Conservation (phyloP, 1,140 invertebrate genomes). For the Bombyx mandarina region DNA sequence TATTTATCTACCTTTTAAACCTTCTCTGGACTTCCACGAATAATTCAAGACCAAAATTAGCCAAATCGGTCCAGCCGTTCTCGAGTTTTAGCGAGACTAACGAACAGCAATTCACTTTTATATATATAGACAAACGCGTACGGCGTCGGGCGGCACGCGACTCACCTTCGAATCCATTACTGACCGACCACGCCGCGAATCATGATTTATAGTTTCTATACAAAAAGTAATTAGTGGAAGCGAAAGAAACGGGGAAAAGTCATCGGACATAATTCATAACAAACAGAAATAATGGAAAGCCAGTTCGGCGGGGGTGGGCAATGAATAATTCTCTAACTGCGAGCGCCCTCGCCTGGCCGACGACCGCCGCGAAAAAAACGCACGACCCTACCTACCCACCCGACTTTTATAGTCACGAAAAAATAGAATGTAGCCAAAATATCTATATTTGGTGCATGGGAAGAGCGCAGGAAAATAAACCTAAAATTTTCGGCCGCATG, state of each 20-base stretch:
- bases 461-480: conserved; percentile 54
- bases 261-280: conserved; percentile 69
- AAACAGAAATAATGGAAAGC: conserved; percentile 68
- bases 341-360: conserved; percentile 49
- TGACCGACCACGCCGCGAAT: conserved; percentile 7
- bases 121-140: neutral
- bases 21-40: too few relatives aligned
- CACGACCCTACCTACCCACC: conserved; percentile 31
- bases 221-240: conserved; percentile 67
- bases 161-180: conserved; percentile 9
- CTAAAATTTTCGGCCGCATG: conserved; percentile 65
- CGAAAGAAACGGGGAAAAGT: conserved; percentile 64
- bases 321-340: conserved; percentile 69
- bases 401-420: conserved; percentile 67
- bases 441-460: conserved; percentile 63
- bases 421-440: conserved; percentile 68
- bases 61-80: too few relatives aligned
- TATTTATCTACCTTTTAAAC: too few relatives aligned
- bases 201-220: conserved; percentile 61
- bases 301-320: conserved; percentile 63
- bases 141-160: conserved; percentile 6
- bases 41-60: too few relatives aligned
- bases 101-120: too few relatives aligned
- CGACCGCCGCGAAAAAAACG: conserved; percentile 61
- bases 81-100: too few relatives aligned